Base-by-base conservation (phyloP, 2,888 invertebrate genomes). In the Sericinus montela region DNA sequence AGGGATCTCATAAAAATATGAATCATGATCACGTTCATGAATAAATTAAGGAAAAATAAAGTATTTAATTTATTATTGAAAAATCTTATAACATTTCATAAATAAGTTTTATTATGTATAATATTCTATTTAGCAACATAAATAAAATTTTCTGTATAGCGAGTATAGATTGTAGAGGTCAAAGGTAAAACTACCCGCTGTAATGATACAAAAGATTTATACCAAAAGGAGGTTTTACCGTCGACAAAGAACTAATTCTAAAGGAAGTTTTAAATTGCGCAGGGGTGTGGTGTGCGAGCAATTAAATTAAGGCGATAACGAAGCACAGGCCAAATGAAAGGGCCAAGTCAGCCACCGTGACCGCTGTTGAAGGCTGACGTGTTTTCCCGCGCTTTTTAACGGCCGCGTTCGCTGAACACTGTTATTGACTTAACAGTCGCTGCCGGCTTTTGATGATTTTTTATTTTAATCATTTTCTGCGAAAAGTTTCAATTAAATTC, bases 261-360 rank as follows among this genome's bases (percentile, higher is more conserved):
- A 48, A 48, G 48, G 34, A 48, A 19, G n/a, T 45, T 45, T 49
- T 49, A 39, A 53, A 54, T 55, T 52, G 60, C 52, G 51, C 55
- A 55, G 58, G 57, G 55, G 53, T 49, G 57, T 58, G 58, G 54
- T 55, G 52, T 54, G 55, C 53, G 58, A 53, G 65, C 60, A 65
- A 68, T 67, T 65, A 67, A 65, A 67, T 67, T 58, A 65, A 59
- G 58, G 57, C 51, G 57, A 57, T 63, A 65, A 60, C 58, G 54
- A 47, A 53, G 59, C 39, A 51, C 53, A 55, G 58, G 51, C 39
- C 44, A 39, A 52, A 54, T 53, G 50, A 54, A 53, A 50, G 45
- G 45, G 53, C 61, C 54, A 55, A 55, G 56, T 57, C 52, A 56
- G 52, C 53, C 56, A 56, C 51, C 51, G 51, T 48, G 54, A 45